Percentiles rank a stretch among this genome's conserved stretches.
Evolutionary conservation across 2,797 vertebrate species (phyloP).

Genomic region (Ambastaia sidthimunki): DNA sequence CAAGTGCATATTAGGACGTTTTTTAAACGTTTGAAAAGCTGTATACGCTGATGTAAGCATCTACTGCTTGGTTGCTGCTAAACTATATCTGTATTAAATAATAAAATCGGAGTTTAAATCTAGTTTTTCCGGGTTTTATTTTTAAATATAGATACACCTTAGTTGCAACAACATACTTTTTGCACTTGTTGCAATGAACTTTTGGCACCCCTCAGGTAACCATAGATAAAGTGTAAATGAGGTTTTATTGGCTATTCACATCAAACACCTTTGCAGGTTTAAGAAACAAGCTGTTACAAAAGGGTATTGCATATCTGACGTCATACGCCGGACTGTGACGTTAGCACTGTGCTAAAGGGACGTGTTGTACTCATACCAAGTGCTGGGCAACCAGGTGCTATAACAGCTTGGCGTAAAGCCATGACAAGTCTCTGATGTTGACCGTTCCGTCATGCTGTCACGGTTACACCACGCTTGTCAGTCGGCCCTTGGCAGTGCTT

Average conservation of each 20-base stretch:
- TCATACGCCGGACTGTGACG: neutral
- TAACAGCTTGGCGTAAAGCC: conserved; percentile 18
- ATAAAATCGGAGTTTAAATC: neutral
- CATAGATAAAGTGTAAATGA: neutral
- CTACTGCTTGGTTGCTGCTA: neutral
- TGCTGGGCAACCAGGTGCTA: conserved; percentile 16
- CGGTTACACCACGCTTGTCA: neutral
- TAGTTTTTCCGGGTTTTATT: neutral
- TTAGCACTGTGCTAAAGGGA: conserved; percentile 28
- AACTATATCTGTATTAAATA: neutral
- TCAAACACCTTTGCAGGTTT: neutral
- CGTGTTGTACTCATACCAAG: conserved; percentile 48
- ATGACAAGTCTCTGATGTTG: conserved; percentile 22
- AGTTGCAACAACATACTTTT: neutral
- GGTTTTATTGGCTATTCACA: neutral
- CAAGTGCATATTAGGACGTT: neutral
- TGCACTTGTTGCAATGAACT: neutral
- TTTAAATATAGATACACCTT: neutral
- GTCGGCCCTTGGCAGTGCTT: conserved; percentile 10
- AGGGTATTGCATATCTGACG: neutral
- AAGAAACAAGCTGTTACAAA: neutral
- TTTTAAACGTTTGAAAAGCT: neutral
- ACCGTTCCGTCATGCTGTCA: neutral
- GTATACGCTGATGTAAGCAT: neutral
- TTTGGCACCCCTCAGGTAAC: neutral